Evolutionary conservation across 2,888 invertebrate species (phyloP).

Genomic region (Apantesis nais): DNA sequence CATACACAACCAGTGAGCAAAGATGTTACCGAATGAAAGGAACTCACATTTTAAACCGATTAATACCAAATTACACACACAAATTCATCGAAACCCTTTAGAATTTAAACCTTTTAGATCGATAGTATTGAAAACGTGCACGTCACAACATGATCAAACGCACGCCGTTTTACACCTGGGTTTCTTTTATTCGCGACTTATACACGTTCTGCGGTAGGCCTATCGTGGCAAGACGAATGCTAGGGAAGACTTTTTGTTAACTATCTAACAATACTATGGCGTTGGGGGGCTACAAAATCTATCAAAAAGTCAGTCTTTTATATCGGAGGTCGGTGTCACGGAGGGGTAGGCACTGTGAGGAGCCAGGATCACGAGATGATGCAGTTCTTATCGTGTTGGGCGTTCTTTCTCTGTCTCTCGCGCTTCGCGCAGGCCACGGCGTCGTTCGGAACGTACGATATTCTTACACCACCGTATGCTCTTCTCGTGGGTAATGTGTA

Average conservation of each 20-base stretch:
- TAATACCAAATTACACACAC: slow-evolving; percentile 66
- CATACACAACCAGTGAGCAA: slow-evolving; percentile 59
- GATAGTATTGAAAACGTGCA: slow-evolving; percentile 51
- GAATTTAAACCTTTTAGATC: slow-evolving; percentile 60
- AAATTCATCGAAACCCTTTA: slow-evolving; percentile 66
- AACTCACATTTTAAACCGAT: slow-evolving; percentile 66
- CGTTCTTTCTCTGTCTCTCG: slow-evolving; percentile 86
- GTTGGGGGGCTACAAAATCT: slow-evolving; percentile 66
- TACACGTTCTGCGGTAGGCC: slow-evolving; percentile 50
- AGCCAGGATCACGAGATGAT: slow-evolving; percentile 91
- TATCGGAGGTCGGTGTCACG: slow-evolving; percentile 79
- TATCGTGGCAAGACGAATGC: slow-evolving; percentile 50
- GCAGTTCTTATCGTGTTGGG: slow-evolving; percentile 92
- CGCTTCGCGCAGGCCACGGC: slow-evolving; percentile 93
- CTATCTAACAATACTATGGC: slow-evolving; percentile 75
- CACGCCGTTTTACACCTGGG: slow-evolving; percentile 60
- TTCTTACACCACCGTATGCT: slow-evolving; percentile 94
- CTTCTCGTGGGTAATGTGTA: slow-evolving; percentile 93
- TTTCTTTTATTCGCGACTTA: slow-evolving; percentile 46
- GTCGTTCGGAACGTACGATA: slow-evolving; percentile 97
- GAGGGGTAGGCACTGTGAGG: slow-evolving; percentile 59
- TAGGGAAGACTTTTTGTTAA: slow-evolving; percentile 56
- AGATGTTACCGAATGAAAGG: slow-evolving; percentile 64
- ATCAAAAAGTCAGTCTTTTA: slow-evolving; percentile 82
- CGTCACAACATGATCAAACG: slow-evolving; percentile 66